A percentile compares a stretch with the other conserved stretches of the same genome.
Evolutionary conservation across 2,113 vertebrate genomes (phyloP).

Genomic region (Dromas ardeola): DNA sequence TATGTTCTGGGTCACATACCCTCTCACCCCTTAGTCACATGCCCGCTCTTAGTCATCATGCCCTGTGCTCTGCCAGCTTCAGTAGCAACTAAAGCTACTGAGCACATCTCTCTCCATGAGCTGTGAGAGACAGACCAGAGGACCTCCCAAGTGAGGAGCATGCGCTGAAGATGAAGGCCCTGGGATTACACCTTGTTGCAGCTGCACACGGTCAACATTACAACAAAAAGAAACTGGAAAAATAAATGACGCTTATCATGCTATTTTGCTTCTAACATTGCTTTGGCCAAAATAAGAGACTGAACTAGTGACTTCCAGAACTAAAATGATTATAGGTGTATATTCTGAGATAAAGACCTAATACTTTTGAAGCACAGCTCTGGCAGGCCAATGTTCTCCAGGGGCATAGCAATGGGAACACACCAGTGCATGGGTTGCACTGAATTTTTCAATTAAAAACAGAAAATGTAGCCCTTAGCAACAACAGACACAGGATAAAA

Average conservation of each 20-base stretch:
- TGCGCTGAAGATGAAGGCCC: not conserved
- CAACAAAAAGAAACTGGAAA: not conserved
- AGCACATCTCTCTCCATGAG: not conserved
- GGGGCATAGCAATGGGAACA: not conserved
- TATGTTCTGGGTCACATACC: not conserved
- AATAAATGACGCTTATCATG: not conserved
- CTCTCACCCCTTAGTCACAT: not conserved
- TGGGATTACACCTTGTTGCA: not conserved
- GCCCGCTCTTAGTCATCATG: not conserved
- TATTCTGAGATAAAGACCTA: not conserved
- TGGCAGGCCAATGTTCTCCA: not conserved
- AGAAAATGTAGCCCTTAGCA: constrained; percentile 1
- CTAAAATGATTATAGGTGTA: not conserved
- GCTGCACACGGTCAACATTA: not conserved
- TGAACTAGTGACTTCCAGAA: not conserved
- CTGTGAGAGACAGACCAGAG: not conserved
- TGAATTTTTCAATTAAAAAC: not conserved
- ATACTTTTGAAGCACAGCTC: not conserved
- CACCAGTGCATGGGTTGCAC: not conserved
- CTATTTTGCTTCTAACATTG: not conserved
- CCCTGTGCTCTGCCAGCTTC: not conserved
- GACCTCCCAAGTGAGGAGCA: not conserved
- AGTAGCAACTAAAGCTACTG: not conserved
- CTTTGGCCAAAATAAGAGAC: not conserved
- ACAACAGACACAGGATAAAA: not conserved